These are phyloP conservation scores for Orbicella faveolata DNA, from an alignment of 64 coral and sea anemone genomes.

Conservation along the genomic window DNA sequence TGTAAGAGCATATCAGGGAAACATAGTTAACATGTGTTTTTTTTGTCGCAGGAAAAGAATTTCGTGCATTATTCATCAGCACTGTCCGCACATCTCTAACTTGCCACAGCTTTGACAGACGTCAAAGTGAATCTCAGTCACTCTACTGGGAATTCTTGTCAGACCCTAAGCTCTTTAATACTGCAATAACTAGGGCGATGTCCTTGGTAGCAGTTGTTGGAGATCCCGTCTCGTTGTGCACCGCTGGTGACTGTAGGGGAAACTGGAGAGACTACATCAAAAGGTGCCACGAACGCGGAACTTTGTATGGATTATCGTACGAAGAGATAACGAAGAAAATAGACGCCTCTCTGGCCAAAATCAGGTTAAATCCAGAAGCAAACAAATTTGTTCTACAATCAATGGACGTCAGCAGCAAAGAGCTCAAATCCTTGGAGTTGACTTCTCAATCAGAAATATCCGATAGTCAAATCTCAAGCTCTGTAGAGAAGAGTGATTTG, in stretches of 20 bases:
- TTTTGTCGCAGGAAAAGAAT: slow-evolving; percentile 45
- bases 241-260: slow-evolving; percentile 44
- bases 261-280: slow-evolving; percentile 73
- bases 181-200: slow-evolving; percentile 68
- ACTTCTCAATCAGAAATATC: no score
- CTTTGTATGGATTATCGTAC: slow-evolving; percentile 25
- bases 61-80: slow-evolving; percentile 54
- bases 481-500: background rate
- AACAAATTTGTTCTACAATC: slow-evolving; percentile 2
- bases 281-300: slow-evolving; percentile 25
- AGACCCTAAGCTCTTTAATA: slow-evolving; percentile 69
- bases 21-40: background rate
- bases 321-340: slow-evolving; percentile 27
- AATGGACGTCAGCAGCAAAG: background rate
- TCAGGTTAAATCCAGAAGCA: slow-evolving; percentile 34
- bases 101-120: background rate
- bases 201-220: slow-evolving; percentile 74
- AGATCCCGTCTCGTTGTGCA: slow-evolving; percentile 68
- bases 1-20: no score
- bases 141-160: slow-evolving; percentile 73
- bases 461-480: background rate
- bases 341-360: background rate
- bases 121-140: background rate
- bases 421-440: background rate
- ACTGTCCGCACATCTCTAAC: slow-evolving; percentile 47